These are phyloP conservation scores for Sisyra nigra DNA, from an alignment of 2,888 invertebrate species.

Conservation along the genomic window DNA sequence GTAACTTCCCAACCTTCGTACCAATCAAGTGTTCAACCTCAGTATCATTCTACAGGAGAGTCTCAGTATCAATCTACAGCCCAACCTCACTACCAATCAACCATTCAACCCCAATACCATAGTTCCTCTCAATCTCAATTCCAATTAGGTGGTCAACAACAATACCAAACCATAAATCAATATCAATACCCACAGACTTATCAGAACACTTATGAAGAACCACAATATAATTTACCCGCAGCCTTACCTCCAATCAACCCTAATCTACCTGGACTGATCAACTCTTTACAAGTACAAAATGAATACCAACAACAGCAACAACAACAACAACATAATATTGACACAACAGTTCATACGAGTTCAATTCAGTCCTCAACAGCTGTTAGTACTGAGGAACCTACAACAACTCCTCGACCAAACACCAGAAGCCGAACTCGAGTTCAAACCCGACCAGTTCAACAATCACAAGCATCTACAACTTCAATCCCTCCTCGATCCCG, in stretches of 20 bases:
- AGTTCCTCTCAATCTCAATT: too few relatives aligned
- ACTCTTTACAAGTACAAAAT: conserved; percentile 37
- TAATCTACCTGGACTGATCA: conserved; percentile 40
- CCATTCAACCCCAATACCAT: too few relatives aligned
- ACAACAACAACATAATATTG: too few relatives aligned
- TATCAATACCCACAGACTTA: background rate
- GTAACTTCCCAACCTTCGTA: conserved; percentile 2
- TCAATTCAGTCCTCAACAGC: conserved; percentile 8
- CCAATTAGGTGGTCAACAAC: too few relatives aligned
- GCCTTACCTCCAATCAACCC: conserved; percentile 39
- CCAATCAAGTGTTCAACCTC: conserved; percentile 1
- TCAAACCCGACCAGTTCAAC: conserved; percentile 24
- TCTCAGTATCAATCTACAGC: too few relatives aligned
- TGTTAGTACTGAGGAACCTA: conserved; percentile 11
- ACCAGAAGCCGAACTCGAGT: conserved; percentile 7
- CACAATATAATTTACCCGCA: conserved; percentile 21
- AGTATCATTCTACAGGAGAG: too few relatives aligned
- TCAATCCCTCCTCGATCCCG: conserved; percentile 19
- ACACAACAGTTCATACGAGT: background rate
- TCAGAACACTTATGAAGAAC: background rate
- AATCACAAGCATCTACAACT: conserved; percentile 21
- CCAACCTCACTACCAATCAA: too few relatives aligned
- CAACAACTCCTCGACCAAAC: conserved; percentile 10
- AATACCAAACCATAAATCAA: background rate
- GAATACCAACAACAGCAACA: conserved; percentile 9